Evolutionary conservation across 2,113 vertebrate species (phyloP).

Genomic region (Hyla sarda): DNA sequence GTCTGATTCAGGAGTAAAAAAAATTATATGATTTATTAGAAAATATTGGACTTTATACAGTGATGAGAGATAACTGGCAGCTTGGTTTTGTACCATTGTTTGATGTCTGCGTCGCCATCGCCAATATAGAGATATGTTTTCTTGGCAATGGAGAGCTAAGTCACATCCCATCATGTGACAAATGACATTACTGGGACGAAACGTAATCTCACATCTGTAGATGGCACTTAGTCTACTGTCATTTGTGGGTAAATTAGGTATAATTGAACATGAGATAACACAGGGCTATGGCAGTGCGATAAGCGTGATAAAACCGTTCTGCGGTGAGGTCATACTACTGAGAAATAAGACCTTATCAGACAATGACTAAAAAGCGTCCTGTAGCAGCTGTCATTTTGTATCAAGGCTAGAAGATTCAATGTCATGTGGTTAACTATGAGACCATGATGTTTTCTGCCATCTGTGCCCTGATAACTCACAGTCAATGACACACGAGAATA

Average conservation of each 20-base stretch:
- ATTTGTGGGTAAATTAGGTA: background rate
- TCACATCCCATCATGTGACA: background rate
- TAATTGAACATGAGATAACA: slow-evolving; percentile 19
- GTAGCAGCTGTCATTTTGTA: slow-evolving; percentile 36
- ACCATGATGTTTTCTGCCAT: slow-evolving; percentile 26
- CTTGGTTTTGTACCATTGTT: background rate
- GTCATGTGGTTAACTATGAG: background rate
- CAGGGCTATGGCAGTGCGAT: background rate
- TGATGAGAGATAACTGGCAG: background rate
- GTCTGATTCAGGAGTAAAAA: background rate
- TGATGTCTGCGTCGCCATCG: background rate
- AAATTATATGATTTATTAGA: background rate
- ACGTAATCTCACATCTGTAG: background rate
- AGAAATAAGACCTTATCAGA: background rate
- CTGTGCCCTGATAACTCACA: background rate
- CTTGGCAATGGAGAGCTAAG: background rate
- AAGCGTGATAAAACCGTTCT: background rate
- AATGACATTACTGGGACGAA: background rate
- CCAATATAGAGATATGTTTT: background rate
- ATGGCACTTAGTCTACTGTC: background rate
- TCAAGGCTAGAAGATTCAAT: slow-evolving; percentile 14
- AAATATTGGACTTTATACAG: background rate
- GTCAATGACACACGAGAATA: background rate
- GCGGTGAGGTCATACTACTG: background rate
- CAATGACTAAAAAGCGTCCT: background rate